A percentile compares a stretch with the other conserved stretches of the same genome.
These are phyloP conservation scores for Zootermopsis nevadensis DNA, from an alignment of 2,888 invertebrate genomes.

Conservation along the genomic window DNA sequence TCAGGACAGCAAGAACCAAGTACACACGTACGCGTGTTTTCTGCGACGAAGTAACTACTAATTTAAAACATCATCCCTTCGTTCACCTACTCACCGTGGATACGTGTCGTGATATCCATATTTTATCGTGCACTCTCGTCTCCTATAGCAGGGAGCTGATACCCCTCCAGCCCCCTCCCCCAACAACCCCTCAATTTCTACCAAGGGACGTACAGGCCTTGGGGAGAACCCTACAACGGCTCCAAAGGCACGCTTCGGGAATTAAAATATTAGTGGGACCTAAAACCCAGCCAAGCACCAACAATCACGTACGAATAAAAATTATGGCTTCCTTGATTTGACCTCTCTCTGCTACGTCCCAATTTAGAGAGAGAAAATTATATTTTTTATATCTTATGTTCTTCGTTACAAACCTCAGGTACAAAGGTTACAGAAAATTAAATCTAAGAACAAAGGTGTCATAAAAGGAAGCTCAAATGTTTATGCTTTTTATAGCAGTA, in stretches of 20 bases:
- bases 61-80: background rate
- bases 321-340: conserved; percentile 32
- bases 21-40: background rate
- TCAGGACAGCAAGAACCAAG: background rate
- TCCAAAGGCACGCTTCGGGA: conserved; percentile 45
- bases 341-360: conserved; percentile 17
- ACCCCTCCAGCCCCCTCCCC: no score
- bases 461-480: background rate
- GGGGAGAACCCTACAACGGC: background rate
- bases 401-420: background rate
- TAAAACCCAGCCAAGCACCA: conserved; percentile 40
- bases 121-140: conserved; percentile 33
- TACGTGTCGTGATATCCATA: conserved; percentile 37
- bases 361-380: background rate
- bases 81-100: background rate
- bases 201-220: background rate
- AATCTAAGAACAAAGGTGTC: background rate
- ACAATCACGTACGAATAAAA: conserved; percentile 41
- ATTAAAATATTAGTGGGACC: conserved; percentile 49
- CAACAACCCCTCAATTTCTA: background rate
- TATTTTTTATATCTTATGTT: background rate
- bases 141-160: conserved; percentile 8
- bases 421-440: background rate
- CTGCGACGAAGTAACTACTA: conserved; percentile 7
- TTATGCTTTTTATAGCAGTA: background rate